phyloP scores from a whole-genome alignment of 2,797 vertebrate species.

The Sebastes oblongus region DNA sequence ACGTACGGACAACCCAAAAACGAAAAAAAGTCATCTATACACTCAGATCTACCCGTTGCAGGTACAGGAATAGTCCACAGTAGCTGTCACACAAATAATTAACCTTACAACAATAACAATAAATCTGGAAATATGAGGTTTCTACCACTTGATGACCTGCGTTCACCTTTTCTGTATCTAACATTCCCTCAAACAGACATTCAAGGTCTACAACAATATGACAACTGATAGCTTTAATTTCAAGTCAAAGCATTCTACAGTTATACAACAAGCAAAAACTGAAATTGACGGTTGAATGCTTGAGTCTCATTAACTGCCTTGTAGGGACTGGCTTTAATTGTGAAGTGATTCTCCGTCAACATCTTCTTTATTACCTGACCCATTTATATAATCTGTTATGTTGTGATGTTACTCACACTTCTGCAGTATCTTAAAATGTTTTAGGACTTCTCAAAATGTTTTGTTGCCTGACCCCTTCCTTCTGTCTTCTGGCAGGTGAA shows the following conservation, averaged over 20 bases:
- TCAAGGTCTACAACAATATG: background rate
- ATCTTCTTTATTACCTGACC: background rate
- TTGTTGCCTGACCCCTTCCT: background rate
- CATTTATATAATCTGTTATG: background rate
- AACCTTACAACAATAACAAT: background rate
- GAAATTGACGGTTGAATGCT: background rate
- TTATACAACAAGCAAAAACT: background rate
- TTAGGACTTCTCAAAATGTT: background rate
- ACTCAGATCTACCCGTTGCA: background rate
- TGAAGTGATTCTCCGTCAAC: background rate
- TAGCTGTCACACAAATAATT: background rate
- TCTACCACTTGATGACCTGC: background rate
- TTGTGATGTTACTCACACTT: background rate
- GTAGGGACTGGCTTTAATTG: background rate
- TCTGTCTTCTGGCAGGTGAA: conserved; percentile 16
- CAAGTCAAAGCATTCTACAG: background rate
- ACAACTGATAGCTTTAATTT: background rate
- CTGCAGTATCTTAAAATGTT: conserved; percentile 8
- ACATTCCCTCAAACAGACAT: background rate
- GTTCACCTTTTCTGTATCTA: background rate
- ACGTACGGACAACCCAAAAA: background rate
- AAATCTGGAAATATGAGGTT: background rate
- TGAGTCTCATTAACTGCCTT: background rate
- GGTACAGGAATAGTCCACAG: background rate
- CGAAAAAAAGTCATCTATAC: background rate